Percentiles rank a stretch among this genome's conserved stretches.
phyloP scores from a whole-genome alignment of 1,140 invertebrate genomes.

The Neodiprion fabricii region DNA sequence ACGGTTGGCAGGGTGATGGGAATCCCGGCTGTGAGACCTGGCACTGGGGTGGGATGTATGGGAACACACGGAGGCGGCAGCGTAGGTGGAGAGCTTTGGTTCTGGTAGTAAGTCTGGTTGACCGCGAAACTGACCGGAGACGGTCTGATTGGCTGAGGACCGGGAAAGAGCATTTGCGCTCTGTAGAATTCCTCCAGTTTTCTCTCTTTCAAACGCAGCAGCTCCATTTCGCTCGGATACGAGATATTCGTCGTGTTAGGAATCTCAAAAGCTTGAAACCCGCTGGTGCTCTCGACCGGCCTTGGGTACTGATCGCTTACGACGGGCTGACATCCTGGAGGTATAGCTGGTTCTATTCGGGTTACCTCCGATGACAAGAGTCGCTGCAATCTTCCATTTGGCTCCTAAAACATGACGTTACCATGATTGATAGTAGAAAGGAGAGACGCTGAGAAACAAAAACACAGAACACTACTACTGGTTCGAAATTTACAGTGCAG shows the following conservation, averaged over 20 bases:
- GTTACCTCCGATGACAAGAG: background rate
- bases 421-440: background rate
- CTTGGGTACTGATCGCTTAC: background rate
- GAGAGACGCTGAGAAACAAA: background rate
- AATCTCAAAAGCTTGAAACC: background rate
- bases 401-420: background rate
- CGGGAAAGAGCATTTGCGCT: constrained; percentile 24
- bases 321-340: background rate
- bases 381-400: background rate
- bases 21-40: background rate
- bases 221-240: constrained; percentile 10
- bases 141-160: constrained; percentile 12
- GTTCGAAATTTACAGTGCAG: background rate
- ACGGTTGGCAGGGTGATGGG: background rate
- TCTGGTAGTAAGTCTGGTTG: constrained; percentile 6
- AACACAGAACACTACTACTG: background rate
- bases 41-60: background rate
- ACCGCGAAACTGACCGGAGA: constrained; percentile 9
- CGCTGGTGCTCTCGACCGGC: background rate
- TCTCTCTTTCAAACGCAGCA: constrained; percentile 34
- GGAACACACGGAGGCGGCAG: background rate
- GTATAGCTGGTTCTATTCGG: background rate
- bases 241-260: background rate
- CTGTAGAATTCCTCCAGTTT: constrained; percentile 35
- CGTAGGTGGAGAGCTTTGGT: constrained; percentile 10